These are phyloP conservation scores for Stomorhina lunata DNA, from an alignment of 2,888 invertebrate species.

Conservation along the genomic window DNA sequence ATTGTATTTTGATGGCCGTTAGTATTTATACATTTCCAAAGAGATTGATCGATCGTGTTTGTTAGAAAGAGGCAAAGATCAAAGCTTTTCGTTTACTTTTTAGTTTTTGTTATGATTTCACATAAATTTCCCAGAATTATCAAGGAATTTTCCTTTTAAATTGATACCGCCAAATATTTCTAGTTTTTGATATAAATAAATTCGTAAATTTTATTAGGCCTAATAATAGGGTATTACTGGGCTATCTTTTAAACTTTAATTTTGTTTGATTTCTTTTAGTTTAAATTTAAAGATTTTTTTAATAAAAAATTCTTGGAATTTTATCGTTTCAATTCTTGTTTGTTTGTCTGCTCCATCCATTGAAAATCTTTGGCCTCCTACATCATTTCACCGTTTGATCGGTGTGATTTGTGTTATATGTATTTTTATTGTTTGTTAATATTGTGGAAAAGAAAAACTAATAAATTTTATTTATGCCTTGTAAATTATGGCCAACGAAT, in stretches of 20 bases:
- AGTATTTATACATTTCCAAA: no score
- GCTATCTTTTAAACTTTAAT: neutral
- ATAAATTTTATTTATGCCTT: constrained; percentile 40
- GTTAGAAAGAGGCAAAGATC: constrained; percentile 37
- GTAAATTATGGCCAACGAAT: constrained; percentile 20
- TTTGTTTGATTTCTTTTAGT: neutral
- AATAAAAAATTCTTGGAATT: constrained; percentile 27
- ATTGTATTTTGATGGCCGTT: constrained; percentile 11
- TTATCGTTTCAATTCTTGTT: neutral
- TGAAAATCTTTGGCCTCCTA: constrained; percentile 32
- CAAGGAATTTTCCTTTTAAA: constrained; percentile 52
- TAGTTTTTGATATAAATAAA: neutral
- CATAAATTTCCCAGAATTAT: constrained; percentile 43
- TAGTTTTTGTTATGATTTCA: constrained; percentile 51
- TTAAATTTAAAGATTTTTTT: neutral
- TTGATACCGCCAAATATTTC: constrained; percentile 49
- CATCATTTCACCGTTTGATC: neutral
- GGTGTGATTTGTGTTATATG: neutral
- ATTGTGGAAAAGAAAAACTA: constrained; percentile 25
- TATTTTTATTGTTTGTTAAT: constrained; percentile 7
- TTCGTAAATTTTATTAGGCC: constrained; percentile 20
- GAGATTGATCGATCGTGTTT: no score
- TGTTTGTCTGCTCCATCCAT: constrained; percentile 1
- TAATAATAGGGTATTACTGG: constrained; percentile 1
- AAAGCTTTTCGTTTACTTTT: constrained; percentile 21